Percentiles rank a stretch among this genome's conserved stretches.
Evolutionary conservation across 2,797 vertebrate genomes (phyloP).

Genomic region (Phrynocephalus guinanensis): DNA sequence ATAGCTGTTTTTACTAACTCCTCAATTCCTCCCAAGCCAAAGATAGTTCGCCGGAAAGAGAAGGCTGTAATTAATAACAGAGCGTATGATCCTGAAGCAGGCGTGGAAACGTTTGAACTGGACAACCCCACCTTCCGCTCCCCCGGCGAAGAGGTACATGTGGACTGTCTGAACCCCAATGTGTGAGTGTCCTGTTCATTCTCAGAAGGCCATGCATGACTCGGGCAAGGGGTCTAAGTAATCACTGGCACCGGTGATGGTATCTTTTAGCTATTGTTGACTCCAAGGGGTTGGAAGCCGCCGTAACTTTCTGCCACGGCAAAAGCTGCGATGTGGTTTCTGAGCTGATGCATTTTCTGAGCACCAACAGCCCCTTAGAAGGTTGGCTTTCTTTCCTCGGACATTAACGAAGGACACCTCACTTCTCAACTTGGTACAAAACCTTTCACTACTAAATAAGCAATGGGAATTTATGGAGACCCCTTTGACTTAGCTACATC

Average conservation of each 20-base stretch:
- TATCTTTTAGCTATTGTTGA: no score
- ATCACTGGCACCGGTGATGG: no score
- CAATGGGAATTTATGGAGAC: not conserved
- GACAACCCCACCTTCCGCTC: slow-evolving; percentile 48
- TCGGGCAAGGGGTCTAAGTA: not conserved
- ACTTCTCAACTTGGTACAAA: not conserved
- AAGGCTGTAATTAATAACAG: slow-evolving; percentile 17
- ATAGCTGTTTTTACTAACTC: accelerated
- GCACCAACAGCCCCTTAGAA: no score
- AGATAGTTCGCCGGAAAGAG: not conserved
- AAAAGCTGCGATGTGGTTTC: not conserved
- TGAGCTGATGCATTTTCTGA: not conserved
- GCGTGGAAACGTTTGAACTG: slow-evolving; percentile 61
- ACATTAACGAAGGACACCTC: not conserved
- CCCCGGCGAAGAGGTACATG: slow-evolving; percentile 52
- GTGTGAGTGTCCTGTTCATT: accelerated
- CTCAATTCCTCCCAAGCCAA: slow-evolving; percentile 23
- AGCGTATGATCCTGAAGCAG: slow-evolving; percentile 25
- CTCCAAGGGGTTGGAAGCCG: not conserved
- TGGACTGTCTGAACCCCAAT: accelerated
- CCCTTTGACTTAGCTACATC: not conserved
- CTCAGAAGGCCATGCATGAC: not conserved
- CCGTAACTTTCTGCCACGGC: not conserved
- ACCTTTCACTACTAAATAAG: not conserved
- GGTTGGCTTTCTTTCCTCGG: not conserved